Evolutionary conservation across 2,113 vertebrate species (phyloP), one percentile per base, ranked within the genome.

Genomic region (Tauraco erythrolophus): DNA sequence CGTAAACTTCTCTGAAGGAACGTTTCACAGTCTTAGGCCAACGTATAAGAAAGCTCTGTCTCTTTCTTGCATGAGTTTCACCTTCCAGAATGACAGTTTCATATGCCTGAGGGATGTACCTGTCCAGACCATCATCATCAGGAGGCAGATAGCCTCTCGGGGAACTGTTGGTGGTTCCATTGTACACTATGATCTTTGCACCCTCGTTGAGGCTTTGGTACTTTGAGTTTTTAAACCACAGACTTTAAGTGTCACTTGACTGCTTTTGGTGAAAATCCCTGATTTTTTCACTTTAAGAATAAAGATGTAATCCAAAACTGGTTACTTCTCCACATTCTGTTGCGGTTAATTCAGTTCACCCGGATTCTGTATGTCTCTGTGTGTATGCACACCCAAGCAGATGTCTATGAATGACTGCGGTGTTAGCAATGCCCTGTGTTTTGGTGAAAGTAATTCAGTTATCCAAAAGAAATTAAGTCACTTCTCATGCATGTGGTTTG

Each of bases 341-440:
- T 50, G 22, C 65, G 78, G 39, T 88, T 83, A 18, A 45, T 78
- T 66, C 14, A 24, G 21, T 43, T 69, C 11, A 11, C 25, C 83
- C 33, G 23, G 56, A 35, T 75, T 70, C 25, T 37, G 2, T 28
- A 0, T 65, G 6, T 16, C 6, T 0, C 0, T 62, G 2, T 23
- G 10, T 16, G 9, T 0, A 0, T 11, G 30, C 35, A 17, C n/a
- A 35, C 7, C 16, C 31, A 10, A 14, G 30, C 37, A 46, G 43
- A 12, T 45, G 11, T 6, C 14, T 11, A 3, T 0, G 0, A 41
- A 14, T 19, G 45, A 10, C 41, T 19, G 64, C 60, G 51, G 1
- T 25, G 19, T 50, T 41, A 27, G 57, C 57, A 18, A 60, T 64
- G 14, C 23, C 23, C 16, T 57, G 27, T 1, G 4, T 43, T 58